Evolutionary conservation across 2,113 vertebrate genomes (phyloP).

Genomic region (Solea senegalensis): DNA sequence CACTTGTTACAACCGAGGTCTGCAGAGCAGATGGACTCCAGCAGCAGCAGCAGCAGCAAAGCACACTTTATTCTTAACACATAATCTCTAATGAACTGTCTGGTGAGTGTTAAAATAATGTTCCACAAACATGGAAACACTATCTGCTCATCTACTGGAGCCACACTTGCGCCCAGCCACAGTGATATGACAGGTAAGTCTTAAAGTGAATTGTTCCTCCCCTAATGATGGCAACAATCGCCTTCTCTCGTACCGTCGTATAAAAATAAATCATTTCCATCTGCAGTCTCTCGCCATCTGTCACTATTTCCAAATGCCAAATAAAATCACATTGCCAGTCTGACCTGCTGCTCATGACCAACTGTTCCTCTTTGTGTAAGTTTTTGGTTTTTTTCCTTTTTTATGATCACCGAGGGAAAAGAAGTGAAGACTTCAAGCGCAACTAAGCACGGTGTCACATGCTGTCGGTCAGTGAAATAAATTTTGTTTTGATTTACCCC

Average conservation of each 20-base stretch:
- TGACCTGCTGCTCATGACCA: slow-evolving; percentile 1
- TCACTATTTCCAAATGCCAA: neutral
- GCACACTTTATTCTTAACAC: no score
- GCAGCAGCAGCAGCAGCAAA: no score
- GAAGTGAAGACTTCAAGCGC: slow-evolving; percentile 9
- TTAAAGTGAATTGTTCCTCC: slow-evolving; percentile 1
- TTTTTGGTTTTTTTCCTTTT: neutral
- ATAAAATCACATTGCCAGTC: neutral
- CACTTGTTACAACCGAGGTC: no score
- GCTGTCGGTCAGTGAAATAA: slow-evolving; percentile 8
- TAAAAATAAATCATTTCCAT: neutral
- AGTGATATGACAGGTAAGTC: neutral
- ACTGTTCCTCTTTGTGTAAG: neutral
- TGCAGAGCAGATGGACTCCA: no score
- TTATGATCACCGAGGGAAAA: slow-evolving; percentile 2
- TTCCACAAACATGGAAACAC: neutral
- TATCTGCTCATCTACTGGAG: neutral
- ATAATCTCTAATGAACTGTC: no score
- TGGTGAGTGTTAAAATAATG: neutral
- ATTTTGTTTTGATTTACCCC: neutral
- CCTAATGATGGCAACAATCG: neutral
- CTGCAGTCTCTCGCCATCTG: neutral
- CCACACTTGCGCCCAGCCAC: neutral
- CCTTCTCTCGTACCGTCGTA: neutral
- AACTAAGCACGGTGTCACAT: neutral